A percentile compares a stretch with the other conserved stretches of the same genome.
Evolutionary conservation across 1,140 invertebrate genomes (phyloP).

Genomic region (Achroia grisella): DNA sequence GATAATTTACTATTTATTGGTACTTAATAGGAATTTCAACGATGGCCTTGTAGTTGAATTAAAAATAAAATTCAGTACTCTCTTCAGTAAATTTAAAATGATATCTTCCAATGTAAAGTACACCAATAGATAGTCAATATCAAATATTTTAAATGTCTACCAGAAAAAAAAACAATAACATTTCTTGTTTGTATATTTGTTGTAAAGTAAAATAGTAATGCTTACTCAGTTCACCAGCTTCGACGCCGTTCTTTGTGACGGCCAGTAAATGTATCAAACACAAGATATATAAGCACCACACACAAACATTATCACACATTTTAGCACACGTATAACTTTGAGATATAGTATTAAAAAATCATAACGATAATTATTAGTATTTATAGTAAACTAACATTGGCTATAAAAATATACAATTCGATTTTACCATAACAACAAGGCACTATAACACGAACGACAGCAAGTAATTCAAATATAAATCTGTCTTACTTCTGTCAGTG

Average conservation of each 20-base stretch:
- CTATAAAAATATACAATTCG: conserved; percentile 8
- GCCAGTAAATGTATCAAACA: conserved; percentile 48
- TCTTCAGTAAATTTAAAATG: no score
- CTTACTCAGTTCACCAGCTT: conserved; percentile 52
- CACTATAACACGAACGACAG: background rate
- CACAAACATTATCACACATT: conserved; percentile 49
- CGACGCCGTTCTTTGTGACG: conserved; percentile 51
- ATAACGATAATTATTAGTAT: conserved; percentile 7
- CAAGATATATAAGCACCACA: conserved; percentile 42
- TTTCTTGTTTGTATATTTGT: conserved; percentile 7
- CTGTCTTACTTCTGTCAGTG: no score
- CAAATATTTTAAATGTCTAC: no score
- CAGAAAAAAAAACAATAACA: no score
- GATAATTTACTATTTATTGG: no score
- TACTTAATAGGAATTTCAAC: no score
- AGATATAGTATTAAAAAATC: conserved; percentile 11
- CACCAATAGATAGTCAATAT: no score
- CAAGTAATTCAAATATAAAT: no score
- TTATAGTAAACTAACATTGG: conserved; percentile 12
- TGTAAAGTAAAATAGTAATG: conserved; percentile 8
- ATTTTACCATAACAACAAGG: conserved; percentile 1
- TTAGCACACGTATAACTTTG: conserved; percentile 34
- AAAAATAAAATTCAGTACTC: no score
- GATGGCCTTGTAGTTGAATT: no score
- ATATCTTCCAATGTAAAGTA: no score